phyloP scores from a whole-genome alignment of 2,888 invertebrate genomes.

The Sarcophaga caerulescens region DNA sequence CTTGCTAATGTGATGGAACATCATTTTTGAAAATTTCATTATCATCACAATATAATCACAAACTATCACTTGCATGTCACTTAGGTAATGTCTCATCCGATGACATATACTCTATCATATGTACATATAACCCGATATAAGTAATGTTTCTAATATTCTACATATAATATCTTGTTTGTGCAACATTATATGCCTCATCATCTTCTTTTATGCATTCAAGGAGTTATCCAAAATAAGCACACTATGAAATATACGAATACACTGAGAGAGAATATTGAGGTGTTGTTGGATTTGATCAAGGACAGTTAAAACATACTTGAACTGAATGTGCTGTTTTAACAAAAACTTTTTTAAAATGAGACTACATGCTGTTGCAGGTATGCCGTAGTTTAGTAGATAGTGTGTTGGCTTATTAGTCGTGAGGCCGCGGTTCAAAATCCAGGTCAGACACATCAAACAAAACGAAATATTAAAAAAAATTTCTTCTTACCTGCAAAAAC shows the following conservation, averaged over 20 bases:
- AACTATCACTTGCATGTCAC: conserved; percentile 66
- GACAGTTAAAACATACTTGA: too few species aligned
- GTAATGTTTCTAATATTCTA: conserved; percentile 48
- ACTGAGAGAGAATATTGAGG: too few species aligned
- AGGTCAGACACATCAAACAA: too few species aligned
- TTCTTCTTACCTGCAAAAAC: too few species aligned
- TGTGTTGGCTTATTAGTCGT: too few species aligned
- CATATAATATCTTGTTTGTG: conserved; percentile 59
- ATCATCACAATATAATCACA: conserved; percentile 65
- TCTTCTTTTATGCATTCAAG: conserved; percentile 33
- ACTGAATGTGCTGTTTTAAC: too few species aligned
- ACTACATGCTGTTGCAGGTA: too few species aligned
- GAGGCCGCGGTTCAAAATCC: too few species aligned
- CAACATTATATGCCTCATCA: conserved; percentile 68
- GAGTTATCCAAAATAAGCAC: conserved; percentile 19
- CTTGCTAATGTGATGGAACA: conserved; percentile 49
- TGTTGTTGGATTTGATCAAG: too few species aligned
- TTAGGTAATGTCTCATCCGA: conserved; percentile 63
- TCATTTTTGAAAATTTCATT: conserved; percentile 56
- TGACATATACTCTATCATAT: conserved; percentile 56
- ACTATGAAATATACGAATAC: neutral
- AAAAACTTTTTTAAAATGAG: too few species aligned
- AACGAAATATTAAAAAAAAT: too few species aligned
- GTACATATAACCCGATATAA: conserved; percentile 27
- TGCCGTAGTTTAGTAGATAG: too few species aligned